Conservation (phyloP, 2,888 invertebrate genomes). For the Acleris laterana region DNA sequence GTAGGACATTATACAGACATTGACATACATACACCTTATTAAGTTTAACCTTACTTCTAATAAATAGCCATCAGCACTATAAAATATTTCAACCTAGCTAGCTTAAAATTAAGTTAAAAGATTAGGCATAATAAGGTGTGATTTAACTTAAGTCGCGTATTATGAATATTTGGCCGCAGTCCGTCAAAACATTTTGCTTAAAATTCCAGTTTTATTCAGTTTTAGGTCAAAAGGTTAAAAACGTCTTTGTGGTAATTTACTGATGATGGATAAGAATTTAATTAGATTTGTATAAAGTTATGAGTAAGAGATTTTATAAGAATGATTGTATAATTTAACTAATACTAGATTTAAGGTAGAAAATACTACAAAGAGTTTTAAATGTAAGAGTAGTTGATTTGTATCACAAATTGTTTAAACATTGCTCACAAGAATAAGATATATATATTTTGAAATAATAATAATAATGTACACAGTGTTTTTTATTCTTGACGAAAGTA, state of each 20-base stretch:
- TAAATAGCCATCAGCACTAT: no score
- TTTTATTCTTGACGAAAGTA: not conserved
- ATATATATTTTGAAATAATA: slow-evolving; percentile 1
- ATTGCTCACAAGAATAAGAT: slow-evolving; percentile 19
- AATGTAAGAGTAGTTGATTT: slow-evolving; percentile 9
- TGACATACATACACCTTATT: no score
- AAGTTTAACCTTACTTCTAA: no score
- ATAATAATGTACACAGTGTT: not conserved
- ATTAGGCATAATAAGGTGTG: no score
- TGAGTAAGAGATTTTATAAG: slow-evolving; percentile 11
- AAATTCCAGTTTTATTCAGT: not conserved
- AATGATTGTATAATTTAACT: slow-evolving; percentile 25
- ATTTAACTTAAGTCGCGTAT: no score
- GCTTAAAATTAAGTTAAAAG: no score
- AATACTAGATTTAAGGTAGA: slow-evolving; percentile 22
- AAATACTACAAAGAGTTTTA: slow-evolving; percentile 32
- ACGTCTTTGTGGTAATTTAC: not conserved
- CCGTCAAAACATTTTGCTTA: no score
- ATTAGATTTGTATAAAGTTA: slow-evolving; percentile 14
- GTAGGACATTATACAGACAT: no score
- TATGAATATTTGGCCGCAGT: no score
- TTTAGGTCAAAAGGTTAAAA: slow-evolving; percentile 14
- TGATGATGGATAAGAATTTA: no score
- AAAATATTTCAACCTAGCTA: no score
- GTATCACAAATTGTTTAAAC: slow-evolving; percentile 24